A percentile compares a stretch with the other conserved stretches of the same genome.
phyloP scores from a whole-genome alignment of 1,140 invertebrate genomes.

The Gryon sp. region DNA sequence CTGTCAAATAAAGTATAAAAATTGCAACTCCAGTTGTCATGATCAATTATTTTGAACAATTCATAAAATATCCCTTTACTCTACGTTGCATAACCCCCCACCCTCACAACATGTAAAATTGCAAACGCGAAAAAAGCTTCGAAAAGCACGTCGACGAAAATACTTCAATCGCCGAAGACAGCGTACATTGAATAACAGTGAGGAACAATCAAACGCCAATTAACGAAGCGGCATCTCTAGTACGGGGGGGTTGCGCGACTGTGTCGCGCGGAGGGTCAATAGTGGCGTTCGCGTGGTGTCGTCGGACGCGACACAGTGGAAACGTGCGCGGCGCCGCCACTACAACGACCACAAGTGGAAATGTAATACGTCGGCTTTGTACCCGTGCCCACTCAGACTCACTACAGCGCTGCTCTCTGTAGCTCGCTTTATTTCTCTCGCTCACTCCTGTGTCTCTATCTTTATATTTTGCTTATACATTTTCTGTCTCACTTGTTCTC shows the following conservation, averaged over 20 bases:
- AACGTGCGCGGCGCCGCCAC: slow-evolving; percentile 48
- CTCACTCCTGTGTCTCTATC: too few relatives aligned
- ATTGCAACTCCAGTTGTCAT: too few relatives aligned
- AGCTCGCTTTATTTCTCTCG: neutral
- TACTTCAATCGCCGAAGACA: neutral
- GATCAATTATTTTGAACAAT: too few relatives aligned
- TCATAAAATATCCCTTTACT: too few relatives aligned
- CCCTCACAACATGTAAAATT: too few relatives aligned
- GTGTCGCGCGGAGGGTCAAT: slow-evolving; percentile 36
- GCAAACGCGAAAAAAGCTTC: neutral
- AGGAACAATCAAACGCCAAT: neutral
- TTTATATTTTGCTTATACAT: neutral
- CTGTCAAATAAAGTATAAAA: too few relatives aligned
- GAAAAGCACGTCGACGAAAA: neutral
- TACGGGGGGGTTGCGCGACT: too few relatives aligned
- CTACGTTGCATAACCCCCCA: too few relatives aligned
- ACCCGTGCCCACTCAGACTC: slow-evolving; percentile 33
- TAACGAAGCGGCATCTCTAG: neutral
- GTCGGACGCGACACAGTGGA: slow-evolving; percentile 29
- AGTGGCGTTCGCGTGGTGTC: slow-evolving; percentile 19
- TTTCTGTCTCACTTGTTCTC: neutral
- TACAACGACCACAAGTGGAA: slow-evolving; percentile 47
- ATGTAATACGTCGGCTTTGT: slow-evolving; percentile 52
- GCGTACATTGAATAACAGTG: neutral
- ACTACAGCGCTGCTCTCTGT: neutral